phyloP scores from a whole-genome alignment of 2,113 vertebrate species.

The Panthera tigris region DNA sequence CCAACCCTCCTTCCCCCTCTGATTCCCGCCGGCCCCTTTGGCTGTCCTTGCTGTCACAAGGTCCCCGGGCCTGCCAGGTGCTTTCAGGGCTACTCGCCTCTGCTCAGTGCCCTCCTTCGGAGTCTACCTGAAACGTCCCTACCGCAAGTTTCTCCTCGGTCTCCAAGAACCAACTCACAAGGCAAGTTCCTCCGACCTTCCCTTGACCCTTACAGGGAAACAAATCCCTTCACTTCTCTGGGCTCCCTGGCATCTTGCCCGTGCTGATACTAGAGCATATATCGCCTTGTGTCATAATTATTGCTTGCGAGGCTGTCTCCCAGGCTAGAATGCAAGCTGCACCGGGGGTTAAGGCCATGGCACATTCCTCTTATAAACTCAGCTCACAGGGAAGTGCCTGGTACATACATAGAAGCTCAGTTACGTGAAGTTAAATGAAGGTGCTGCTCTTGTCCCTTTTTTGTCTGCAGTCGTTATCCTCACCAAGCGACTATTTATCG shows the following conservation, averaged over 20 bases:
- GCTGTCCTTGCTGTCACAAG: not conserved
- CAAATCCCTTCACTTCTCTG: slow-evolving; percentile 1
- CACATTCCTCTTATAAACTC: not conserved
- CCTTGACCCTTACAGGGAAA: not conserved
- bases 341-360: not conserved
- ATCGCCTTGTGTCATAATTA: not conserved
- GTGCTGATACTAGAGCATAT: not conserved
- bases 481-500: slow-evolving; percentile 19
- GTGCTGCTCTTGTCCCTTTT: not conserved
- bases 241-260: not conserved
- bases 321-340: not conserved
- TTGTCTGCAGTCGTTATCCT: not conserved
- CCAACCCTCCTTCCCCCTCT: not conserved
- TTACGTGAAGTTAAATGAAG: slow-evolving; percentile 17
- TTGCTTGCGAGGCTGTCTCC: not conserved
- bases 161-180: slow-evolving; percentile 14
- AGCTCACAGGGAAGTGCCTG: not conserved
- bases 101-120: not conserved
- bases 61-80: not conserved
- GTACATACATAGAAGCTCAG: not conserved
- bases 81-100: not conserved
- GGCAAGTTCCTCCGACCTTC: slow-evolving; percentile 21
- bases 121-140: not conserved
- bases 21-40: not conserved
- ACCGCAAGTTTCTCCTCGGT: not conserved